Base-by-base conservation (phyloP, 1,140 invertebrate genomes). In the Lineus longissimus region DNA sequence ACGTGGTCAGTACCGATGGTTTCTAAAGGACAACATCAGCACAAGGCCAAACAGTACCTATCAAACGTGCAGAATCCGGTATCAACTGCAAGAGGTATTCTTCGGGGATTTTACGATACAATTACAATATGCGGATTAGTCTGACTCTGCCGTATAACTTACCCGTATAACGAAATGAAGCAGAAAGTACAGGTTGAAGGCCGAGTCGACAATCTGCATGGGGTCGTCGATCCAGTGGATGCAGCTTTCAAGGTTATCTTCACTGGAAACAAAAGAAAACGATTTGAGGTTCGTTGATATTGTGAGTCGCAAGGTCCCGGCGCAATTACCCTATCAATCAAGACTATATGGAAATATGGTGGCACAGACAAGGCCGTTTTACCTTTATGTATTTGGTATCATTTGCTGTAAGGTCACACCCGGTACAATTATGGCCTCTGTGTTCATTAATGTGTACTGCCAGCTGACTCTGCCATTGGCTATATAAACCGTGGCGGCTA, bases 131-230 rank as follows among this genome's bases (percentile, higher is more conserved):
- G n/a, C n/a, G n/a, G n/a, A n/a, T n/a, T n/a, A n/a, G n/a, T n/a
- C n/a, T n/a, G n/a, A n/a, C n/a, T n/a, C n/a, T n/a, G n/a, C n/a
- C n/a, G n/a, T n/a, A n/a, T n/a, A n/a, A n/a, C 47, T 23, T 51
- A 51, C 47, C 47, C 47, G 6, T 4, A 51, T n/a, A 9, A 51
- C n/a, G 47, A 51, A 51, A 51, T 51, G 47, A 9, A 51, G 9
- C 4, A 51, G 47, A n/a, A 51, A 51, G 47, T 51, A 51, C 4
- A 51, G 47, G 25, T 51, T 51, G 25, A 51, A 51, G n/a, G 47
- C 47, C 19, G 25, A 19, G 47, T 51, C 47, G n/a, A 27, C 25
- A 51, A 19, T 23, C n/a, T 23, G n/a, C 47, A 19, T 23, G n/a
- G 47, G 47, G n/a, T 51, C 47, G 4, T 4, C 4, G 6, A 51